A percentile compares a stretch with the other conserved stretches of the same genome.
Evolutionary conservation across 1,140 invertebrate genomes (phyloP).

Genomic region (Aphaenogaster ashmeadi): DNA sequence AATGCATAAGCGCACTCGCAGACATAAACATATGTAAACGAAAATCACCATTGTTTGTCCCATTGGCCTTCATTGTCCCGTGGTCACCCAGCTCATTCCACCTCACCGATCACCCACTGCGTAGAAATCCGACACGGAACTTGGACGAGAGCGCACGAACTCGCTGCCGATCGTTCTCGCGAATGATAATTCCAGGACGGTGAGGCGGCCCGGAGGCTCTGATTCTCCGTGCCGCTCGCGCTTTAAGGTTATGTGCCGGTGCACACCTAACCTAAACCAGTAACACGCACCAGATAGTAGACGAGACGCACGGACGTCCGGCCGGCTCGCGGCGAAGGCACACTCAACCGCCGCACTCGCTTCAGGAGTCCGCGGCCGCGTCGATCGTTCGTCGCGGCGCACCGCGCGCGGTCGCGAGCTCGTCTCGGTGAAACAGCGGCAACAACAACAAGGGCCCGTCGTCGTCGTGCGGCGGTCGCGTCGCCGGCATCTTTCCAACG

Average conservation of each 20-base stretch:
- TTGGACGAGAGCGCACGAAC: no score
- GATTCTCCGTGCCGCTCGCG: background rate
- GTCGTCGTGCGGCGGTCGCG: conserved; percentile 65
- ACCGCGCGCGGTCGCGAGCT: conserved; percentile 19
- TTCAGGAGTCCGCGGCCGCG: conserved; percentile 40
- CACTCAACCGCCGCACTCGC: background rate
- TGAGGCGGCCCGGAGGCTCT: background rate
- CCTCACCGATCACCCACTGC: conserved; percentile 72
- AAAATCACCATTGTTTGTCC: conserved; percentile 86
- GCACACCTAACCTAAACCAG: conserved; percentile 82
- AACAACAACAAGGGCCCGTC: conserved; percentile 68
- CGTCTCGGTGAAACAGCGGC: conserved; percentile 40
- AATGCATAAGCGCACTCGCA: background rate
- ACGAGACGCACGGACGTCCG: conserved; percentile 34
- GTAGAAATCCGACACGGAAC: conserved; percentile 60
- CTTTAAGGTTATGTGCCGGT: conserved; percentile 84
- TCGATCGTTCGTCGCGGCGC: conserved; percentile 11
- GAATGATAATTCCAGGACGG: background rate
- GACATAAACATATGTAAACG: conserved; percentile 28
- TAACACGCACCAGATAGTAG: conserved; percentile 62
- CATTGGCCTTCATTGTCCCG: conserved; percentile 86
- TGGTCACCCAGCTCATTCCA: conserved; percentile 83
- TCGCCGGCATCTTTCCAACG: conserved; percentile 78
- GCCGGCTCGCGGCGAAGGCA: conserved; percentile 30
- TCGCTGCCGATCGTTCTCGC: background rate